These are phyloP conservation scores for Cyanoderma ruficeps DNA, from an alignment of 2,113 vertebrate species.

Conservation along the genomic window DNA sequence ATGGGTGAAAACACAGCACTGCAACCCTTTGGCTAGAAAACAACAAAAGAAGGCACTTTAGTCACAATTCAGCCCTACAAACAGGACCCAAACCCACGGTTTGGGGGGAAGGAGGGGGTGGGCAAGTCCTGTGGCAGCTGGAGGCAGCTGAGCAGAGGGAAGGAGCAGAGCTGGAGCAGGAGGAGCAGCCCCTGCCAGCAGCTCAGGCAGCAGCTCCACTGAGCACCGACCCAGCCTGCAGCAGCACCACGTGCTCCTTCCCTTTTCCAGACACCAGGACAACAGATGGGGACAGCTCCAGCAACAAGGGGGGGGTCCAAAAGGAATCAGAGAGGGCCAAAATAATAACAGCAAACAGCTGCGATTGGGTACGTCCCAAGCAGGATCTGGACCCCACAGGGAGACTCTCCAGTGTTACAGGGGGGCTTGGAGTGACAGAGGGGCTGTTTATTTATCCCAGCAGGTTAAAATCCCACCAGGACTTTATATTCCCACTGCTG, in stretches of 20 bases:
- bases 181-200: background rate
- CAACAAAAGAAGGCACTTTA: background rate
- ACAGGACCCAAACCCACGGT: background rate
- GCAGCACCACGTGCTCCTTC: background rate
- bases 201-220: background rate
- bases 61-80: background rate
- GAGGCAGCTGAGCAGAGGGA: background rate
- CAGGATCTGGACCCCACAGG: fast-evolving
- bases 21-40: background rate
- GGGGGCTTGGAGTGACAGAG: background rate
- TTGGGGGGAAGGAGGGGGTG: background rate
- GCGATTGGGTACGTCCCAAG: background rate
- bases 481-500: background rate
- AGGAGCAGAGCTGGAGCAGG: background rate
- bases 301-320: background rate
- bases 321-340: background rate
- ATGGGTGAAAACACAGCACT: background rate
- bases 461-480: background rate
- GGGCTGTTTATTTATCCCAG: background rate
- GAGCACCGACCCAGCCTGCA: background rate
- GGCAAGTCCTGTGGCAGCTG: background rate
- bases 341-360: background rate
- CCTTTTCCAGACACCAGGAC: background rate
- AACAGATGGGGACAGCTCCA: background rate
- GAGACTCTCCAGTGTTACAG: fast-evolving